Evolutionary conservation across 2,888 invertebrate genomes (phyloP), one percentile per base, ranked within the genome.

Genomic region (Drosophila helvetica): DNA sequence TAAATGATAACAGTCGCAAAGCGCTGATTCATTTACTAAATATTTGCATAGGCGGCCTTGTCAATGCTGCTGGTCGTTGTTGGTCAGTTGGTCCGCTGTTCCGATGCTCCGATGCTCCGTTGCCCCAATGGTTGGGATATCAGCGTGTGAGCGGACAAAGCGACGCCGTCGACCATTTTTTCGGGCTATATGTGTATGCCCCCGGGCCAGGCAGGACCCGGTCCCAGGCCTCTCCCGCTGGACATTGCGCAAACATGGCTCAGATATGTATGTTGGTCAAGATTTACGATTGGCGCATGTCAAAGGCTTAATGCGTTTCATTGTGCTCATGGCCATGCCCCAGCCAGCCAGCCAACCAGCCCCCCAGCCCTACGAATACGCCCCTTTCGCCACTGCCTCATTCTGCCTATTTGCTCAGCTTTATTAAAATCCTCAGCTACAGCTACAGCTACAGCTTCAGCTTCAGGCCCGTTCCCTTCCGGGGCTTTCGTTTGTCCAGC

Each of bases 11-110:
- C 87, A 78, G 80, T 88, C 79, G 80, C 85, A 88, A 86, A 88
- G 76, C 89, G 90, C 90, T 90, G 90, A 90, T 90, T 90, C 90
- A 90, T 90, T 89, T 89, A 88, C 90, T 90, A 90, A 90, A 90
- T 90, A 90, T 90, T 90, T 90, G 88, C 90, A 89, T 88, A 90
- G 86, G 90, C 90, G 86, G 90, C 90, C 90, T 86, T 89, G 88
- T 87, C 89, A 85, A 80, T 75, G 78, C 80, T 85, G 82, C 64
- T 64, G 71, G 63, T 53, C 27, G 38, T 46, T 46, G 60, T 22
- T 53, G n/a, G 38, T 38, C 38, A 52, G 38, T 38, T 38, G 38
- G 38, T n/a, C 15, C 15, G 15, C 6, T 15, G 15, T 15, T 15
- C 38, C 38, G n/a, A 6, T 38, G 15, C 30, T 30, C 25, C 25